phyloP scores from a whole-genome alignment of 53 echinoderm and acorn worm genomes.

The Zoroaster sp. region DNA sequence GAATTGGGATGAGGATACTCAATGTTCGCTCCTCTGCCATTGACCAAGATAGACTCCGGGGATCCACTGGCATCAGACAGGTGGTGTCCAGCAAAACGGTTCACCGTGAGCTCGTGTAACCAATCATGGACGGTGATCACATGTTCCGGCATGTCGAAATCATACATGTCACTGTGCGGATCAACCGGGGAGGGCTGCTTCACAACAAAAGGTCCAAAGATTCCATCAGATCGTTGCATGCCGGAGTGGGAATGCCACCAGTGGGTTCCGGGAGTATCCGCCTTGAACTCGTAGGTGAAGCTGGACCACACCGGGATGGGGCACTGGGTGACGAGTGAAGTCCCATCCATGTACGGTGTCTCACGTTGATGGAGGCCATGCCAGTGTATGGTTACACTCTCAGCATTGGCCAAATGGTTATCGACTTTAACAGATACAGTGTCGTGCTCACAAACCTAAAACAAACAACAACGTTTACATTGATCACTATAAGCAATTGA shows the following conservation, averaged over 20 bases:
- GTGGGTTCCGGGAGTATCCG: constrained; percentile 75
- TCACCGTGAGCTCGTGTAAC: constrained; percentile 3
- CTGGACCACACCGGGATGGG: constrained; percentile 51
- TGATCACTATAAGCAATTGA: not conserved
- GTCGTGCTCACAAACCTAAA: constrained; percentile 90
- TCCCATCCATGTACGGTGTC: constrained; percentile 93
- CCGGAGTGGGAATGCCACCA: constrained; percentile 91
- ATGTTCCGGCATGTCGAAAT: constrained; percentile 58
- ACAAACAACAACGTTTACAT: not conserved
- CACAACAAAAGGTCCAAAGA: constrained; percentile 77
- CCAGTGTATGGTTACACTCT: constrained; percentile 90
- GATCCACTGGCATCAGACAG: not conserved
- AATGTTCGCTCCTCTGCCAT: constrained; percentile 65
- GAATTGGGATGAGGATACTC: not conserved
- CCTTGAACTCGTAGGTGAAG: constrained; percentile 77
- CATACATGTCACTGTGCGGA: constrained; percentile 42
- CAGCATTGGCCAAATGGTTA: constrained; percentile 71
- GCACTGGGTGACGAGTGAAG: constrained; percentile 77
- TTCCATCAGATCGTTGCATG: constrained; percentile 77
- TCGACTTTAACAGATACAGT: constrained; percentile 70
- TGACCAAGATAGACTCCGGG: constrained; percentile 68
- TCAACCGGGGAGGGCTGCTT: constrained; percentile 50
- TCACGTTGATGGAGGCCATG: constrained; percentile 78
- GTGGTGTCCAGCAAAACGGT: constrained; percentile 52
- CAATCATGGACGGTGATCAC: constrained; percentile 54